These are phyloP conservation scores for Tursiops truncatus DNA, from an alignment of 2,113 vertebrate genomes.

Conservation along the genomic window DNA sequence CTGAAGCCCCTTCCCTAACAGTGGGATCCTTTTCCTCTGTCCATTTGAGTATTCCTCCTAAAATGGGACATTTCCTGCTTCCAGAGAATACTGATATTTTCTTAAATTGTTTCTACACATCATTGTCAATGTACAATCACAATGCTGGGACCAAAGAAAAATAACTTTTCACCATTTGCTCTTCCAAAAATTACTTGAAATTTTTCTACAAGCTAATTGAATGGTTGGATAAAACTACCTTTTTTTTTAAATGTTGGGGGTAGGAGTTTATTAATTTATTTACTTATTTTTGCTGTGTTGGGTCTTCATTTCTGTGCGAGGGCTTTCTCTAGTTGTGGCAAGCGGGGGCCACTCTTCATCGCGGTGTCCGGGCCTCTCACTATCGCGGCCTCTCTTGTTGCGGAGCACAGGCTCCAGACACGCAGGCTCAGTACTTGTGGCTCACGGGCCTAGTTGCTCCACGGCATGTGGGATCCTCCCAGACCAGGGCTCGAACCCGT, in stretches of 20 bases:
- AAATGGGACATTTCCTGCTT: neutral
- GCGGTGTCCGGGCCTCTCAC: no score
- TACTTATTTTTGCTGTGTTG: no score
- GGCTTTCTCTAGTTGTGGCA: no score
- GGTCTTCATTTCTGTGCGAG: no score
- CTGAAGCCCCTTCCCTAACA: neutral
- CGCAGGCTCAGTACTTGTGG: no score
- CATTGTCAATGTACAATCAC: neutral
- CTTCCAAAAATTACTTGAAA: neutral
- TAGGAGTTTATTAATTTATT: no score
- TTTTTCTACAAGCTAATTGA: slow-evolving; percentile 6
- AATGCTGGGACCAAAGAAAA: slow-evolving; percentile 13
- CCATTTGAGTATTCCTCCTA: neutral
- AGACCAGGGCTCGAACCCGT: no score
- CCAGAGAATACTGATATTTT: slow-evolving; percentile 7
- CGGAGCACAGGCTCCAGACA: no score
- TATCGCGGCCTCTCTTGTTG: no score
- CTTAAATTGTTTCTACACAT: neutral
- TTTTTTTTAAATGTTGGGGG: neutral
- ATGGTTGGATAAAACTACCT: neutral
- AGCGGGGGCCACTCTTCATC: no score
- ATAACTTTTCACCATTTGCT: neutral
- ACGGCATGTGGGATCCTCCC: no score
- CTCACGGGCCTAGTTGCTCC: no score
- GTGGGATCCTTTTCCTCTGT: neutral